Conservation (phyloP, 2,113 vertebrate genomes). For the Phrynocephalus versicolor region DNA sequence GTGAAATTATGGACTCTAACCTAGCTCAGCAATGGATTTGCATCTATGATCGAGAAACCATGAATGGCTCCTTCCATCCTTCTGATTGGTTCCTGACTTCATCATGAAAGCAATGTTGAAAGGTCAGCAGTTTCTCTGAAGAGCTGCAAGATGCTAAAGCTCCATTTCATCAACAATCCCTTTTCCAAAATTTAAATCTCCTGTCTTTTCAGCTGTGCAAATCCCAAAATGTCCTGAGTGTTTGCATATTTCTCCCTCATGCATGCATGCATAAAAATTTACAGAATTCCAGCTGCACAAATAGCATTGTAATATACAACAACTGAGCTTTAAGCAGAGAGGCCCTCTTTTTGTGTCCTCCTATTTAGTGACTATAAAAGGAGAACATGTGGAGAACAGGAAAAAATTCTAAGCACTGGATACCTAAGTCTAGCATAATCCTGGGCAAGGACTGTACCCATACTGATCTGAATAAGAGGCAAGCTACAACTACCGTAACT, state of each 20-base stretch:
- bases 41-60: neutral
- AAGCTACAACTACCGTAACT: neutral
- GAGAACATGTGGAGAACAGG: neutral
- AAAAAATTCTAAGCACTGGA: too few relatives aligned
- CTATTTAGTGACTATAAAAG: neutral
- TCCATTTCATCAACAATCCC: neutral
- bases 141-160: neutral
- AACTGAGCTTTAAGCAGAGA: too few relatives aligned
- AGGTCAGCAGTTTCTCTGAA: neutral
- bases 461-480: too few relatives aligned
- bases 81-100: neutral
- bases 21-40: neutral
- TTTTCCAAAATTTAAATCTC: neutral
- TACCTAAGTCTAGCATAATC: neutral
- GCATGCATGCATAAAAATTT: neutral
- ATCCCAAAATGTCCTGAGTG: neutral
- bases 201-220: neutral
- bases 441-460: too few relatives aligned
- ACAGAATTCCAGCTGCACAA: neutral
- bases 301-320: neutral
- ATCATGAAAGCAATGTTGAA: neutral
- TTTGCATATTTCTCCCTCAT: neutral
- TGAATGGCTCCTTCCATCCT: neutral
- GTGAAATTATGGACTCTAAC: constrained; percentile 1
- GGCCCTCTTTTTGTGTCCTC: too few relatives aligned